Evolutionary conservation across 1,140 invertebrate species (phyloP).

Genomic region (Microplitis demolitor): DNA sequence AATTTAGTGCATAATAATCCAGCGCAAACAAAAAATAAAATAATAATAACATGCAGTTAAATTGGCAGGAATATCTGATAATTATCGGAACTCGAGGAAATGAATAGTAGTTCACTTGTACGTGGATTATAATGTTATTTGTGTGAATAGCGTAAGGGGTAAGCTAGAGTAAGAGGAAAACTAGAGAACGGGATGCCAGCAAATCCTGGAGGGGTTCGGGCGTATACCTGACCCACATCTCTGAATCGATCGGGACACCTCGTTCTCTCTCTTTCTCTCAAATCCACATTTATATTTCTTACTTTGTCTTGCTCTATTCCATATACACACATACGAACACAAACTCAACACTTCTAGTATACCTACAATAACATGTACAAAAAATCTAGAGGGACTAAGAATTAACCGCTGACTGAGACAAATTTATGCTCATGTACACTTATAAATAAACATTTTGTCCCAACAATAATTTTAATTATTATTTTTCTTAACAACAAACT

Average conservation of each 20-base stretch:
- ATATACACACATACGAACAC: neutral
- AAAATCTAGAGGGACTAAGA: too few relatives aligned
- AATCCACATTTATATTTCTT: neutral
- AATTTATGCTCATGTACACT: too few relatives aligned
- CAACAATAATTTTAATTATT: too few relatives aligned
- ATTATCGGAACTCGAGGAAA: neutral
- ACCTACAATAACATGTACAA: neutral
- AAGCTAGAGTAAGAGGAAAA: slow-evolving; percentile 4
- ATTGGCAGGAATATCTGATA: neutral
- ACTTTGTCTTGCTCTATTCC: neutral
- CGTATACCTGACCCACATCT: slow-evolving; percentile 49
- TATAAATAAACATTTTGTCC: too few relatives aligned
- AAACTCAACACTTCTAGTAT: neutral
- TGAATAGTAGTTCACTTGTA: neutral
- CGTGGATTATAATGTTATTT: slow-evolving; percentile 15
- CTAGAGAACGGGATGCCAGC: slow-evolving; percentile 25
- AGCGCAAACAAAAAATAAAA: neutral
- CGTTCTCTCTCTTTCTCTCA: slow-evolving; percentile 12
- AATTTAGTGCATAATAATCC: neutral
- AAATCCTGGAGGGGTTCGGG: slow-evolving; percentile 42
- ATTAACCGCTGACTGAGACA: too few relatives aligned
- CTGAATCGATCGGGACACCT: slow-evolving; percentile 42
- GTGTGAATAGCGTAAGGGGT: neutral
- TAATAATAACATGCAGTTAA: neutral
- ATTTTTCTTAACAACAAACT: too few relatives aligned